Percentiles rank a stretch among this genome's conserved stretches.
These are phyloP conservation scores for Diorhabda elongata DNA, from an alignment of 1,140 invertebrate genomes.

Conservation along the genomic window DNA sequence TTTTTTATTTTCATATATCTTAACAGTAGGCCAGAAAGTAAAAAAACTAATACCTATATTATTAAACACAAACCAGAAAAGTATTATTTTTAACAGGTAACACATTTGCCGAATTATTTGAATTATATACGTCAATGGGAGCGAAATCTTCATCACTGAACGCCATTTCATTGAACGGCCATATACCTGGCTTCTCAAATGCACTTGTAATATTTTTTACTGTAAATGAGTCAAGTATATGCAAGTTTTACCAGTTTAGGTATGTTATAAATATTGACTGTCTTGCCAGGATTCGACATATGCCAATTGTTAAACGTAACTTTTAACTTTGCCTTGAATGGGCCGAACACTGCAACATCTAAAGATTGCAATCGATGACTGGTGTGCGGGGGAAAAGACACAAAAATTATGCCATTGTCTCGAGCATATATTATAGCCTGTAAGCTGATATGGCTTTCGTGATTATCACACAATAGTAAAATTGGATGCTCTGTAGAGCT, in stretches of 20 bases:
- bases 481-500: constrained; percentile 28
- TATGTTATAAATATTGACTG: constrained; percentile 41
- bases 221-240: constrained; percentile 37
- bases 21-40: too few species aligned
- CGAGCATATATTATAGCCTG: constrained; percentile 32
- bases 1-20: too few species aligned
- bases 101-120: constrained; percentile 8
- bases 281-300: constrained; percentile 34
- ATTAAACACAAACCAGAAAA: too few species aligned
- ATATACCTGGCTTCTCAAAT: constrained; percentile 34
- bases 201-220: constrained; percentile 31
- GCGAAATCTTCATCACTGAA: constrained; percentile 34
- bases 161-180: constrained; percentile 34
- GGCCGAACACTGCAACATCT: constrained; percentile 41
- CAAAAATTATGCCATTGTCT: constrained; percentile 39
- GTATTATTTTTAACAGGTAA: too few species aligned
- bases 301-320: constrained; percentile 40
- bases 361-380: constrained; percentile 43
- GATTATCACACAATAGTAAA: constrained; percentile 46
- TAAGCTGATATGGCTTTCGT: constrained; percentile 42
- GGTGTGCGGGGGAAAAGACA: constrained; percentile 38
- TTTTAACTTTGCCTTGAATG: constrained; percentile 47
- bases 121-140: not conserved
- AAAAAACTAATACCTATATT: too few species aligned
- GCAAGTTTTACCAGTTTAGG: constrained; percentile 23